Evolutionary conservation across 2,888 invertebrate species (phyloP), one percentile per base, ranked within the genome.

Genomic region (Nemotelus nigrinus): DNA sequence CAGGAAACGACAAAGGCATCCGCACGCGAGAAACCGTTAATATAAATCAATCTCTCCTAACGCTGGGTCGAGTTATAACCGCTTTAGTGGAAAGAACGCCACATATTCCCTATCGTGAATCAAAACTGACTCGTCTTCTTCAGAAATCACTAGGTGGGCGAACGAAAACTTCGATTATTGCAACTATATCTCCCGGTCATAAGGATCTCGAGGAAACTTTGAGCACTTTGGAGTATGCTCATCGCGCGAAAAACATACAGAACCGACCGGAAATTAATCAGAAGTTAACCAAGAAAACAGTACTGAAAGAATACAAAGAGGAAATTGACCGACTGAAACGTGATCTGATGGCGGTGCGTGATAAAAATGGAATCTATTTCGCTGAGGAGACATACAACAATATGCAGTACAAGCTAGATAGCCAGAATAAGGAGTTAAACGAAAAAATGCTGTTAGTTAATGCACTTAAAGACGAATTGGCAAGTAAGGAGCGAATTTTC

Each of bases 81-180:
- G 94, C 97, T 0, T 88, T 99, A 44, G 97, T 97, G 0, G 97
- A 98, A 84, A 90, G 95, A 80, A 93, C 94, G 41, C 94, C 96
- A 0, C 98, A 99, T 85, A 91, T 99, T 81, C 99, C 99, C 0
- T 99, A 99, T 88, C 92, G 98, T 81, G 98, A 99, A 86, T 98
- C 98, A 0, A 99, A 99, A 85, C 88, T 99, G 78, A 99, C 99
- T 0, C 91, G 99, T 43, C 90, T 99, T 78, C 88, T 99, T 0
- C 97, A 97, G 88, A 99, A 99, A 84, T 98, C 98, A 2, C 90
- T 99, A 3, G 99, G 99, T 39, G 99, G 99, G 0, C 91, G 95
- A 45, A 98, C 99, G 0, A 99, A 98, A 87, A 99, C 99, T 0
- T 96, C 97, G 0, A 96, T 99, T 81, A 98, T 99, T 81, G 98